Evolutionary conservation across 37 sponge, comb jelly and placozoan genomes (phyloP).

Genomic region (Chondrilla cf. caribensis): DNA sequence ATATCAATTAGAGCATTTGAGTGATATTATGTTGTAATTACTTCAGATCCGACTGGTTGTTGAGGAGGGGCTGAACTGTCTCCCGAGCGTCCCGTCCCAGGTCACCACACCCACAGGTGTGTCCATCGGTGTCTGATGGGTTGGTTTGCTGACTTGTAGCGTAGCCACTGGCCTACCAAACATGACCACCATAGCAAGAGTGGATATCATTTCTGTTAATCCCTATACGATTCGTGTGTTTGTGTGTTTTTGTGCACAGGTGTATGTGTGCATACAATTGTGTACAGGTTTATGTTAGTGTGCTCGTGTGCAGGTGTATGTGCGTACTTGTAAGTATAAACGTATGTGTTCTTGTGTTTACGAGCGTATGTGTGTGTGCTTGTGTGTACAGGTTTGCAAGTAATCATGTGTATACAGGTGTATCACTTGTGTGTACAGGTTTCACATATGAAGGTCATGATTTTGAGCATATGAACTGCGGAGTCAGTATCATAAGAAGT

Average conservation of each 20-base stretch:
- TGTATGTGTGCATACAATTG: too few species aligned
- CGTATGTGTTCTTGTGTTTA: neutral
- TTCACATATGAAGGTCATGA: conserved; percentile 71
- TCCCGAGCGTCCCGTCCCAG: conserved; percentile 52
- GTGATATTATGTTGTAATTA: too few species aligned
- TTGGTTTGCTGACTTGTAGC: too few species aligned
- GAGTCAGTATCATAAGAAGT: conserved; percentile 92
- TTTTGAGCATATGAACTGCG: conserved; percentile 88
- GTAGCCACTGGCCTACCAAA: too few species aligned
- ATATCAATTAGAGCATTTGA: too few species aligned
- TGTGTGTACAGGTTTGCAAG: neutral
- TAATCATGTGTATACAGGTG: neutral
- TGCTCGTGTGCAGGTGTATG: neutral
- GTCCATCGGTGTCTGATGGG: too few species aligned
- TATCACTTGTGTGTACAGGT: conserved; percentile 37
- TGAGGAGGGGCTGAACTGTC: conserved; percentile 86
- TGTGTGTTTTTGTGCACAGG: too few species aligned
- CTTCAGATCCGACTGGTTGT: conserved; percentile 89
- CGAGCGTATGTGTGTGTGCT: neutral
- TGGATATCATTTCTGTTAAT: too few species aligned
- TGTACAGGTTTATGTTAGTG: too few species aligned
- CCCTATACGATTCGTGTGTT: too few species aligned
- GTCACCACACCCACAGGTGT: conserved; percentile 87
- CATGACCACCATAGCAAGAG: too few species aligned
- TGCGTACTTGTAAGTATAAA: too few species aligned